Base-by-base conservation (phyloP, 64 coral and sea anemone genomes). In the Orbicella faveolata region DNA sequence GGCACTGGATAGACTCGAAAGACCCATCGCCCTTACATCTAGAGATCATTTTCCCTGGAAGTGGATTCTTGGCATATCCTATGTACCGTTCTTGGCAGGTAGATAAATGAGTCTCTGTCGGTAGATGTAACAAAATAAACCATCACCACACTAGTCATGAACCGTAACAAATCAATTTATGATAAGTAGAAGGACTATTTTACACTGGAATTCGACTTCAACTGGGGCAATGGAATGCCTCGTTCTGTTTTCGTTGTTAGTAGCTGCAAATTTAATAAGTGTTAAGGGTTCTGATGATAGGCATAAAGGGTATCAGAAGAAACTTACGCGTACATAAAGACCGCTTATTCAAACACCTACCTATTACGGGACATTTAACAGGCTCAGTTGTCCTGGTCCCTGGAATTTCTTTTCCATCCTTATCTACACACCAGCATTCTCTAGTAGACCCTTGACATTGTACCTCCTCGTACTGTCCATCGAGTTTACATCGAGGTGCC, bases 381-480 rank as follows among this genome's bases (percentile, higher is more conserved):
- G n/a, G 48, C 21, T 90, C 4, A 20, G 90, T 79, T 61, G 80
- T 89, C 54, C 90, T 88, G 11, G 94, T 96, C 44, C 61, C 73
- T 20, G 87, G 87, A 44, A 90, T 61, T 63, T 96, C 90, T 9
- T 83, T 89, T 77, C 90, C 94, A 35, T 88, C 61, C 39, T 63
- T 52, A 41, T 93, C 90, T 0, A 96, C 94, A 76, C 94, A 96
- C 94, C 94, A 96, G 76, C 94, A 96, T 15, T 88, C 52, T n/a
- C 84, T 67, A 30, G 78, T 89, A 11, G 48, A 57, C 25, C 77
- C 44, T n/a, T 92, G 84, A 75, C 94, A 96, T 75, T 96, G 94
- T 19, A 96, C 94, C 70, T 93, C 94, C 37, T 96, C 94, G 48
- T 93, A 96, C 41, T 75, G 87, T n/a, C 94, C 94, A 61, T 96